phyloP scores from a whole-genome alignment of 1,140 invertebrate species.

The Himalopsyche phryganea region DNA sequence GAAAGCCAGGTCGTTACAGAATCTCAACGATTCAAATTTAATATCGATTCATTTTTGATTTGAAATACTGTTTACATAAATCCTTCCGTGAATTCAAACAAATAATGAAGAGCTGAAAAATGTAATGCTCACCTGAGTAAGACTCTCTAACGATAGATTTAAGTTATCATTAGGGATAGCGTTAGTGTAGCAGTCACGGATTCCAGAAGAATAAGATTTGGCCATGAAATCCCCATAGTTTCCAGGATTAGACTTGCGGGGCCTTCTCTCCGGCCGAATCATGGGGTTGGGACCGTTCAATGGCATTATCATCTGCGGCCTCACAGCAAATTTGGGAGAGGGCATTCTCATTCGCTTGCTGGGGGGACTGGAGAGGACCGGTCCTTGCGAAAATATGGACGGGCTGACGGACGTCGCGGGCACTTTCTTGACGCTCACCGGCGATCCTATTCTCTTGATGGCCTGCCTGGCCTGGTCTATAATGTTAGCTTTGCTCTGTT shows the following conservation, averaged over 20 bases:
- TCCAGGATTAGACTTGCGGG: slow-evolving; percentile 34
- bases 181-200: slow-evolving; percentile 15
- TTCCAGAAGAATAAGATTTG: slow-evolving; percentile 19
- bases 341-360: slow-evolving; percentile 6
- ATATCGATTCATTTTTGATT: no score
- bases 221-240: slow-evolving; percentile 40
- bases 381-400: neutral
- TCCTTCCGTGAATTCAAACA: no score
- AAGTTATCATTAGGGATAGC: slow-evolving; percentile 42
- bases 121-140: slow-evolving; percentile 46
- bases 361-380: neutral
- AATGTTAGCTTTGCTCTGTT: slow-evolving; percentile 13
- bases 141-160: slow-evolving; percentile 48
- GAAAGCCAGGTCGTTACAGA: no score
- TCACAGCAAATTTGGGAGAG: neutral
- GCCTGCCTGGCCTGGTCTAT: slow-evolving; percentile 8
- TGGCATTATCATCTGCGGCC: neutral
- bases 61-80: no score
- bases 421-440: slow-evolving; percentile 17
- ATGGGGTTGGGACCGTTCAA: neutral
- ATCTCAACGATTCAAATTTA: no score
- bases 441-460: slow-evolving; percentile 21
- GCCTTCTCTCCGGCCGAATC: slow-evolving; percentile 15
- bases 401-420: neutral
- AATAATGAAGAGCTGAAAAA: no score